Evolutionary conservation across 2,888 invertebrate genomes (phyloP), one percentile per base, ranked within the genome.

Genomic region (Eledona agricola): DNA sequence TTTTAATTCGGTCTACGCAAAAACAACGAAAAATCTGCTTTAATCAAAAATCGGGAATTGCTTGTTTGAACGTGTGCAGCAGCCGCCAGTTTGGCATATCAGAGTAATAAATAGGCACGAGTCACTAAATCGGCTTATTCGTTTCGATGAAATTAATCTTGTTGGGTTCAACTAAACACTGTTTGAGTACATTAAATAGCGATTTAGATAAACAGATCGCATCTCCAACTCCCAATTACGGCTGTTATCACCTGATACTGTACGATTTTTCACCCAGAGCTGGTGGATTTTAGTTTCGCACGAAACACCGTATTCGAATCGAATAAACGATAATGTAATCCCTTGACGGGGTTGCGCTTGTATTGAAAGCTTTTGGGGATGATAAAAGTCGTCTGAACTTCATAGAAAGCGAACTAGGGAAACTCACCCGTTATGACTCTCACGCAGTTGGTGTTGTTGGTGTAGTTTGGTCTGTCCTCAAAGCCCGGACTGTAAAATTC

Each of bases 401-500:
- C 4, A 19, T 19, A 19, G 6, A 5, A 19, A 19, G 4, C 4
- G 19, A 5, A 19, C 9, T 6, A 29, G 5, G 5, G n/a, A 32
- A 32, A 49, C 80, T 80, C 73, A 89, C 89, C 89, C 78, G 81
- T 79, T 52, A 89, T 78, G 10, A 85, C 78, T 52, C 81, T 79
- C 49, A 84, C 80, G 72, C 89, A 89, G 64, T 86, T 83, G 16
- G 83, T 83, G 60, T 82, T 80, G 65, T 84, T 84, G 4, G 87
- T 85, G 75, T 89, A 89, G 49, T 65, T 68, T 26, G 55, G 58
- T 5, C 58, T 79, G 4, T 51, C 46, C 10, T 59, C 59, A 16
- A 58, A 63, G 58, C 83, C 83, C 0, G 89, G 89, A 62, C 87
- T 87, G 71, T 82, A 85, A 68, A 89, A 84, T 67, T 85, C 85